These are phyloP conservation scores for Gandaritis pyraliata DNA, from an alignment of 2,888 invertebrate genomes.

Conservation along the genomic window DNA sequence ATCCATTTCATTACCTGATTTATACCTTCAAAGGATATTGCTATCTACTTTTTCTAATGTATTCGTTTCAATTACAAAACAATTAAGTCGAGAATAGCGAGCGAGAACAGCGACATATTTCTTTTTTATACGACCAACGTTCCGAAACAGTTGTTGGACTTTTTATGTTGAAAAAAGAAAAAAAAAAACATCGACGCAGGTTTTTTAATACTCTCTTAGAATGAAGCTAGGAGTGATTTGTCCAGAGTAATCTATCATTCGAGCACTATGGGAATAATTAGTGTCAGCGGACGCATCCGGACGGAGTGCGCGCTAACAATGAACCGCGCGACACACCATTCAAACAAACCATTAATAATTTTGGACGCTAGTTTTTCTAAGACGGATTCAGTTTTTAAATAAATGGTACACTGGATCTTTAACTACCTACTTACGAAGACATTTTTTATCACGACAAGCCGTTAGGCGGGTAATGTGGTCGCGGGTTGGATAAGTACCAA, in stretches of 20 bases:
- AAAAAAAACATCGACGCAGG: conserved; percentile 71
- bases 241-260: conserved; percentile 83
- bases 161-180: conserved; percentile 56
- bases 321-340: conserved; percentile 78
- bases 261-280: conserved; percentile 83
- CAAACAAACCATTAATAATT: conserved; percentile 84
- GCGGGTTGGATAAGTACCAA: conserved; percentile 41
- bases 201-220: conserved; percentile 75
- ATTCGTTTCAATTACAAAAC: conserved; percentile 21
- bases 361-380: conserved; percentile 80
- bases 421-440: conserved; percentile 81
- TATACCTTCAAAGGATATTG: background rate
- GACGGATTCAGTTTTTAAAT: conserved; percentile 80
- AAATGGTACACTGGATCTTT: conserved; percentile 79
- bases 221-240: conserved; percentile 80
- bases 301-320: conserved; percentile 77
- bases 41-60: conserved; percentile 16
- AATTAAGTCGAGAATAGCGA: conserved; percentile 25
- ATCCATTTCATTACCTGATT: conserved; percentile 5
- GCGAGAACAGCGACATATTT: conserved; percentile 19
- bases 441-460: conserved; percentile 69
- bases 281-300: conserved; percentile 82
- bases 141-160: conserved; percentile 36
- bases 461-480: conserved; percentile 64
- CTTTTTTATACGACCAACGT: conserved; percentile 61